phyloP scores from a whole-genome alignment of 1,140 invertebrate species.

The Sitophilus oryzae region DNA sequence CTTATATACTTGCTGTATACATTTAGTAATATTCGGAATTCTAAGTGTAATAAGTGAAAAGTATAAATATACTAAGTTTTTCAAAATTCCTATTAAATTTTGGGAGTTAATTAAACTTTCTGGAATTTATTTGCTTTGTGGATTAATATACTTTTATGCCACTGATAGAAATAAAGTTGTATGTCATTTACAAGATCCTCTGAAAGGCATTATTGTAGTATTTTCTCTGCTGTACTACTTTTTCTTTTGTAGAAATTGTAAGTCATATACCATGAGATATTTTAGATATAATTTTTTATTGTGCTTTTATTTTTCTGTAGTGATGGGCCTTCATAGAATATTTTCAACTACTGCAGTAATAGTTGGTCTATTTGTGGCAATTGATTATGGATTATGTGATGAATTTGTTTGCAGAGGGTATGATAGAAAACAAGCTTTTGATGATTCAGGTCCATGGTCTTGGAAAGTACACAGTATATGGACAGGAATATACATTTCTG shows the following conservation, averaged over 20 bases:
- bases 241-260: slow-evolving; percentile 56
- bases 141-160: slow-evolving; percentile 36
- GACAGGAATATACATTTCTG: slow-evolving; percentile 52
- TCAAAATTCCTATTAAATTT: slow-evolving; percentile 28
- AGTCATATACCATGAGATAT: slow-evolving; percentile 32
- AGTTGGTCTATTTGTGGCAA: slow-evolving; percentile 55
- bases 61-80: slow-evolving; percentile 30
- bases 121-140: slow-evolving; percentile 29
- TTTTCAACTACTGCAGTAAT: slow-evolving; percentile 55
- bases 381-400: slow-evolving; percentile 57
- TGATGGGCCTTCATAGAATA: slow-evolving; percentile 54
- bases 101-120: slow-evolving; percentile 27
- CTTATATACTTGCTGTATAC: slow-evolving; percentile 19
- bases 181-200: slow-evolving; percentile 57
- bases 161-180: slow-evolving; percentile 45
- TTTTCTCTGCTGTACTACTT: slow-evolving; percentile 56
- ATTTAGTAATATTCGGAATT: slow-evolving; percentile 24
- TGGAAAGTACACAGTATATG: slow-evolving; percentile 52
- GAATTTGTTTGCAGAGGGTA: slow-evolving; percentile 55
- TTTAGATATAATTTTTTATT: slow-evolving; percentile 8
- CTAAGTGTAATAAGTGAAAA: slow-evolving; percentile 28
- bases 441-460: slow-evolving; percentile 42
- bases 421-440: slow-evolving; percentile 42
- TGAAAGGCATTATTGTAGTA: slow-evolving; percentile 52
- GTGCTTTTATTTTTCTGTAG: slow-evolving; percentile 42